Base-by-base conservation (phyloP, 2,888 invertebrate genomes). In the Tetanocera ferruginea region DNA sequence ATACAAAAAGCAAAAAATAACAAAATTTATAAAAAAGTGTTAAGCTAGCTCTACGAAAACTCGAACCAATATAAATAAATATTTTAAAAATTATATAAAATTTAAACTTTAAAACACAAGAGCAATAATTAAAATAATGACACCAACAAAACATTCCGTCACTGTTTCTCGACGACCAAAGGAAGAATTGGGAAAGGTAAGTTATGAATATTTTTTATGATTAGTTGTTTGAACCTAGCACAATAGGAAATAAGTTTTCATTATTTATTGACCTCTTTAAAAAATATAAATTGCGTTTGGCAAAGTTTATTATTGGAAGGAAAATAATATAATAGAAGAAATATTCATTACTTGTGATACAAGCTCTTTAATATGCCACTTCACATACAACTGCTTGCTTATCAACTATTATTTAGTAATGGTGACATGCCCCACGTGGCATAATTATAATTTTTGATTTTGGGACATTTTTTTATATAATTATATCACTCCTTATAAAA, bases 131-230 rank as follows among this genome's bases (percentile, higher is more conserved):
- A 62, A 11, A 51, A 57, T n/a, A 37, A 75, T 75, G 75, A 66
- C 75, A 37, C 75, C 75, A 5, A 75, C 67, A 25, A 75, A 75
- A 52, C 49, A 75, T 66, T 52, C 75, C 19, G 67, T 52, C 19
- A 75, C 75, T 19, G 52, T 52, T 14, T 67, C 75, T 19, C 75
- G 75, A 1, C 67, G 75, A 6, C 55, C 75, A 31, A 75, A 49
- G 23, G 75, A 75, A n/a, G 75, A 75, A 37, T 52, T 75, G 28
- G 66, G 31, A 55, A 75, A 62, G 66, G 75, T 75, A 75, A 75
- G 66, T 66, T 19, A 19, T 8, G 2, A 14, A 11, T 25, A 49
- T 51, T 5, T 51, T 69, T n/a, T 1, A 4, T 9, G 23, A 9
- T 55, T 23, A 31, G 31, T 17, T 55, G 19, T n/a, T 52, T 52